Evolutionary conservation across 2,113 vertebrate genomes (phyloP).

Genomic region (Lynx canadensis): DNA sequence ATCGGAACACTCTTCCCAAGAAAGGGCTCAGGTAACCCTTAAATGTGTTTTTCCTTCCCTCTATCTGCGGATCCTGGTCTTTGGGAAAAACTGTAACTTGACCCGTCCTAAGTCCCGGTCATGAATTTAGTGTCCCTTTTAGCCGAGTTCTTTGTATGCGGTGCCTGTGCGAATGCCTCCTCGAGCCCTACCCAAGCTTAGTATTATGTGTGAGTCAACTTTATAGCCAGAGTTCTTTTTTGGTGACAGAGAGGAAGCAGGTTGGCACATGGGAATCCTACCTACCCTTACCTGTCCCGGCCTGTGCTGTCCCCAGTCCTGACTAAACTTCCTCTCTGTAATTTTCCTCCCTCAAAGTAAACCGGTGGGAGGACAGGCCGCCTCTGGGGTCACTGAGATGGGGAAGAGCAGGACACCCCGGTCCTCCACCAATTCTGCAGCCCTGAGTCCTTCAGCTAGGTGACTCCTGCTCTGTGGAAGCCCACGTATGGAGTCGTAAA

Average conservation of each 20-base stretch:
- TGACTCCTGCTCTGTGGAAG: not conserved
- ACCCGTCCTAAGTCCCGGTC: not conserved
- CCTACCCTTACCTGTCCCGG: not conserved
- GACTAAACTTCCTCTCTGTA: not conserved
- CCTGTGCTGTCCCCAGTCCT: not conserved
- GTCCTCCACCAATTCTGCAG: too few relatives aligned
- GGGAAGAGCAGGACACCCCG: too few relatives aligned
- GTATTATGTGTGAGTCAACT: not conserved
- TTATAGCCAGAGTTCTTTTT: not conserved
- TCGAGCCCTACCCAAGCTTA: not conserved
- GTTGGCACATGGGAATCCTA: not conserved
- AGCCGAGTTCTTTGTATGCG: not conserved
- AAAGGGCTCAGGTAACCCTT: constrained; percentile 94
- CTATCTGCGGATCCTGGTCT: not conserved
- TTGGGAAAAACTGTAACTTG: not conserved
- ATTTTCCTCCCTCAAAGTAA: not conserved
- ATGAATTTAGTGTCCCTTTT: not conserved
- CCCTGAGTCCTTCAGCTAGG: not conserved
- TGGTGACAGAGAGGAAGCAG: not conserved
- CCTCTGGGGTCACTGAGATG: not conserved
- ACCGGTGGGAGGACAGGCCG: too few relatives aligned
- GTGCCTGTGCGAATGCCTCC: not conserved
- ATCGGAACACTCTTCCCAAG: constrained; percentile 96
- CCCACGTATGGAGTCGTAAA: rapidly evolving
- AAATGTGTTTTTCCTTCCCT: not conserved